Conservation (phyloP, 1,140 invertebrate species). For the Anadara kagoshimensis region DNA sequence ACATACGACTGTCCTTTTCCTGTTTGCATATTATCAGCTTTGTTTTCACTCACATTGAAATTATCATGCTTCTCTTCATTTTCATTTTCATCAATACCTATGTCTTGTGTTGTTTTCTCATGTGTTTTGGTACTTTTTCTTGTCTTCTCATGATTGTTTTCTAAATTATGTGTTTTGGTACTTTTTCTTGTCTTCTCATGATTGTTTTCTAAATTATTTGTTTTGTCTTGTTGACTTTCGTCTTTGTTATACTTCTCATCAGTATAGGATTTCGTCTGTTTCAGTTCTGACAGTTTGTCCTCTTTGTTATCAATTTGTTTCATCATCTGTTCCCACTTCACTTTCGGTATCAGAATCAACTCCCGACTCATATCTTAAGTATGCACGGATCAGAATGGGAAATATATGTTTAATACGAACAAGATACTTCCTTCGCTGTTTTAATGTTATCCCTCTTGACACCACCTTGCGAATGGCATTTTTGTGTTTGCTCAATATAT, state of each 20-base stretch:
- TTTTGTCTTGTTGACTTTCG: too few relatives aligned
- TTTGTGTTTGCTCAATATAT: conserved; percentile 16
- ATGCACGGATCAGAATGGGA: conserved; percentile 2
- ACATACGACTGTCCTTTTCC: not conserved
- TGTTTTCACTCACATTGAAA: too few relatives aligned
- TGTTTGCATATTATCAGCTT: not conserved
- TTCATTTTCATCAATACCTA: too few relatives aligned
- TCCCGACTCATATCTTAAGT: conserved; percentile 6
- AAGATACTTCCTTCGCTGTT: not conserved
- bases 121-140: too few relatives aligned
- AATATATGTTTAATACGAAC: not conserved
- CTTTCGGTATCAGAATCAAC: conserved; percentile 5
- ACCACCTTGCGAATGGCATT: conserved; percentile 8
- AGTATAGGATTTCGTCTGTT: too few relatives aligned
- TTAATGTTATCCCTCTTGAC: not conserved
- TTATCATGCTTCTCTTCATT: too few relatives aligned
- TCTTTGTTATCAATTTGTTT: not conserved
- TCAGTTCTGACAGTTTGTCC: not conserved
- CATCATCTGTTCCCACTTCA: conserved; percentile 29
- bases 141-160: too few relatives aligned
- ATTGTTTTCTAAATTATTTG: too few relatives aligned
- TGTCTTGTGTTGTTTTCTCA: too few relatives aligned
- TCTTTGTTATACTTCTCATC: too few relatives aligned
- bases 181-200: too few relatives aligned
- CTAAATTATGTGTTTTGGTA: too few relatives aligned